A percentile compares a stretch with the other conserved stretches of the same genome.
Evolutionary conservation across 2,113 vertebrate genomes (phyloP).

Genomic region (Mola mola): DNA sequence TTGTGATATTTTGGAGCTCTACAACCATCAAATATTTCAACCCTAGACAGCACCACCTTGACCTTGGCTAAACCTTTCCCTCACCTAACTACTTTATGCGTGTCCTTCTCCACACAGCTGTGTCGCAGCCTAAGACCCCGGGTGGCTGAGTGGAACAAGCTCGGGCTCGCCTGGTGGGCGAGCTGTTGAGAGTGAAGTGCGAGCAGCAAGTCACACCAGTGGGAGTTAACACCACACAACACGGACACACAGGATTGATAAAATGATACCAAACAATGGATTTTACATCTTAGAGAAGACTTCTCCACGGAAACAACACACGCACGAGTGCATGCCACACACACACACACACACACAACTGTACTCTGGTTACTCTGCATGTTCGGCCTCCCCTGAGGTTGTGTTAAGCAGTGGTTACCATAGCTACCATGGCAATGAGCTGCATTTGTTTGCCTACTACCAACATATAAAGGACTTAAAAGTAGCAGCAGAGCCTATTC

Average conservation of each 20-base stretch:
- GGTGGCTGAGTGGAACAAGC: conserved; percentile 37
- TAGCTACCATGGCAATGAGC: conserved; percentile 54
- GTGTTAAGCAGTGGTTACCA: conserved; percentile 56
- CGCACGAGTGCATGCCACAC: conserved; percentile 11
- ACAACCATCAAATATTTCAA: not conserved
- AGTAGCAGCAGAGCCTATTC: conserved; percentile 29
- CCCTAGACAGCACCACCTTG: not conserved
- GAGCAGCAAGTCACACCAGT: conserved; percentile 28
- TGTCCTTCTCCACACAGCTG: conserved; percentile 9
- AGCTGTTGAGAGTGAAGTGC: conserved; percentile 32
- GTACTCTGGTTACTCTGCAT: conserved; percentile 52
- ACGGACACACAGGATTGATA: conserved; percentile 25
- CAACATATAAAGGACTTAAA: conserved; percentile 44
- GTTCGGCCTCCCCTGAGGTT: conserved; percentile 52
- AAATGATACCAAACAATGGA: conserved; percentile 45
- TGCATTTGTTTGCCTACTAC: conserved; percentile 57
- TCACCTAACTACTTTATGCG: not conserved
- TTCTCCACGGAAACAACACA: conserved; percentile 65
- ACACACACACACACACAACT: conserved; percentile 8
- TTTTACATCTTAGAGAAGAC: conserved; percentile 39
- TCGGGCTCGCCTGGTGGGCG: conserved; percentile 20
- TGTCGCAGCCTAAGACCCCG: conserved; percentile 15
- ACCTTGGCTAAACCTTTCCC: not conserved
- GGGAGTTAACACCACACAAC: conserved; percentile 37
- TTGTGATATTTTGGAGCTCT: not conserved